Conservation (phyloP, 2,888 invertebrate species). For the Phania funesta region DNA sequence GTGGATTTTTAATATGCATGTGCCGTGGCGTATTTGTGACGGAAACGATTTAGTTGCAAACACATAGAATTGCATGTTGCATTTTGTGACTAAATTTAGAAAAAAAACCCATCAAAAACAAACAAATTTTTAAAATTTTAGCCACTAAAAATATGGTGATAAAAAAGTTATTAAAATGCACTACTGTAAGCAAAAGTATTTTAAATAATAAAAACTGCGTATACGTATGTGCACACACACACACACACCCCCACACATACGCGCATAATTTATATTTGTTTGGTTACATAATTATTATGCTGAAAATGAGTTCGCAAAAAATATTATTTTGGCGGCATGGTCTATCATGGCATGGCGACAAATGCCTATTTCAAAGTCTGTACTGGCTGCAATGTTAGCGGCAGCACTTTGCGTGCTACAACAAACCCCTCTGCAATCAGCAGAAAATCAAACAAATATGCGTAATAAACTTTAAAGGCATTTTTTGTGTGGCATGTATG, state of each 20-base stretch:
- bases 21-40: conserved; percentile 30
- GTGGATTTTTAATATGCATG: neutral
- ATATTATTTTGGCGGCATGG: conserved; percentile 8
- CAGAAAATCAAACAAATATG: conserved; percentile 32
- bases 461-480: conserved; percentile 39
- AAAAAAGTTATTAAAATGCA: conserved; percentile 21
- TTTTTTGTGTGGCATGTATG: neutral
- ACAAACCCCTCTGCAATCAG: neutral
- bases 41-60: conserved; percentile 59
- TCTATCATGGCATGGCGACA: conserved; percentile 23
- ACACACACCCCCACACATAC: neutral
- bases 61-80: neutral
- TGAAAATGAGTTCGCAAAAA: conserved; percentile 29
- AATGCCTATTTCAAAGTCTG: conserved; percentile 21
- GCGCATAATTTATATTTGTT: neutral
- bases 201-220: conserved; percentile 18
- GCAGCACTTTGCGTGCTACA: neutral
- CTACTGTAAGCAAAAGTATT: conserved; percentile 29
- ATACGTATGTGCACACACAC: conserved; percentile 7
- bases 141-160: conserved; percentile 17
- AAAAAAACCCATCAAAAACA: conserved; percentile 9
- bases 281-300: conserved; percentile 61
- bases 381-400: conserved; percentile 7
- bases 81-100: conserved; percentile 1
- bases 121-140: conserved; percentile 33